Evolutionary conservation across 2,888 invertebrate species (phyloP), one percentile per base, ranked within the genome.

Genomic region (Plebejus argus): DNA sequence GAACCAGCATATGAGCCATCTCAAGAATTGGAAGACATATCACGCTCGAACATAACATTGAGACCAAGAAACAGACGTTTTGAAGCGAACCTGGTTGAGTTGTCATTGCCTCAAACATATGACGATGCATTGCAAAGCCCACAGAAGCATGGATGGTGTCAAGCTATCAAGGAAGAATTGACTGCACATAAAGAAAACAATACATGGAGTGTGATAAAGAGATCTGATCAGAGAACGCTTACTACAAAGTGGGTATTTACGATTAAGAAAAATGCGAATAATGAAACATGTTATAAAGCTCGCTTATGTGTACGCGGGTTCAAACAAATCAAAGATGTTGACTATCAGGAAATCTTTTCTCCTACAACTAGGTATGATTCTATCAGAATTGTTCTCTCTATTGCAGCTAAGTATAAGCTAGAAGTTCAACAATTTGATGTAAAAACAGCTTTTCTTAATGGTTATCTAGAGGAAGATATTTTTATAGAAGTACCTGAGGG

Each of bases 391-490:
- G 8, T 53, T 53, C 15, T 53, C 8, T 10, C 53, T 53, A 12
- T 53, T 12, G 79, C 80, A 76, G 81, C 79, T 20, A 77, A 78
- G n/a, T 75, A 79, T 75, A 77, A 80, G 10, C 56, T 78, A 61
- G 39, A 79, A 70, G 81, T 39, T 39, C 39, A 39, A 39, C 5
- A 39, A 39, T 83, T 83, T 79, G 80, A 82, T 81, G 80, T 82
- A 8, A 80, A 81, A 79, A 85, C 82, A 70, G 83, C 84, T 6
- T 3, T 84, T 83, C 79, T 82, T 0, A 75, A 84, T 82, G 82
- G 83, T 3, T 53, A 72, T 1, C 66, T 83, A 0, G n/a, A 79
- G 1, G 82, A 83, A 58, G 72, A 84, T 72, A 82, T 83, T 56
- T 83, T 71, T 79, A 81, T 83, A 72, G 81, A 82, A 45, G 74